Conservation (phyloP, 1,140 invertebrate species). For the Lanistes nyassanus region DNA sequence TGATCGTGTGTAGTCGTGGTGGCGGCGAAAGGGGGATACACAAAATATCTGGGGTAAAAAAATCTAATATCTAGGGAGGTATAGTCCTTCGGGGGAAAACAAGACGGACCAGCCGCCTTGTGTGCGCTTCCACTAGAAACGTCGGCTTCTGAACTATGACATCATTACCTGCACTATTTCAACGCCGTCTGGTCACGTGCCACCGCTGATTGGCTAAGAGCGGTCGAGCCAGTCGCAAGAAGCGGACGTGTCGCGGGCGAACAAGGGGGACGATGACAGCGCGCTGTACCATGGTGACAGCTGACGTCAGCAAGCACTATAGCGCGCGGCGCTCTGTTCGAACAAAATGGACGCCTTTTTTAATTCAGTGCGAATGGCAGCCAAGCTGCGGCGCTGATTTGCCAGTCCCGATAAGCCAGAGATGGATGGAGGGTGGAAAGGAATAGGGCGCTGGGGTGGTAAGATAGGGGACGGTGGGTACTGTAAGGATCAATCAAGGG, state of each 20-base stretch:
- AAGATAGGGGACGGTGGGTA: too few relatives aligned
- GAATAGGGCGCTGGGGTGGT: too few relatives aligned
- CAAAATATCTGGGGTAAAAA: constrained; percentile 6
- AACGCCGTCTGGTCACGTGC: constrained; percentile 14
- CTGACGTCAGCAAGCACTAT: background rate
- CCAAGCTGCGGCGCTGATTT: too few relatives aligned
- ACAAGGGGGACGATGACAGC: constrained; percentile 2
- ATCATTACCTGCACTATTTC: constrained; percentile 1
- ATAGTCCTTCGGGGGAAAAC: constrained; percentile 2
- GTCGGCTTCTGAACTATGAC: constrained; percentile 3
- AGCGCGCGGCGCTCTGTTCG: too few relatives aligned
- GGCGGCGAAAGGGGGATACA: background rate
- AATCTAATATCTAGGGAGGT: constrained; percentile 1
- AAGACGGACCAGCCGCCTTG: constrained; percentile 33
- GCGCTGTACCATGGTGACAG: constrained; percentile 4
- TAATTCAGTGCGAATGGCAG: too few relatives aligned
- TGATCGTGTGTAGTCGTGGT: constrained; percentile 4
- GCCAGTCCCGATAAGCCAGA: too few relatives aligned
- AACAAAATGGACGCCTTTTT: too few relatives aligned
- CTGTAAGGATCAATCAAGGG: too few relatives aligned
- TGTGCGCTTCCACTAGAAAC: constrained; percentile 6
- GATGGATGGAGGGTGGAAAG: too few relatives aligned
- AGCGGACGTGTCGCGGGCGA: background rate
- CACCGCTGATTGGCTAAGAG: constrained; percentile 22
- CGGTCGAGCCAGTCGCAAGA: background rate